These are phyloP conservation scores for Selenia dentaria DNA, from an alignment of 2,888 invertebrate species.

Conservation along the genomic window DNA sequence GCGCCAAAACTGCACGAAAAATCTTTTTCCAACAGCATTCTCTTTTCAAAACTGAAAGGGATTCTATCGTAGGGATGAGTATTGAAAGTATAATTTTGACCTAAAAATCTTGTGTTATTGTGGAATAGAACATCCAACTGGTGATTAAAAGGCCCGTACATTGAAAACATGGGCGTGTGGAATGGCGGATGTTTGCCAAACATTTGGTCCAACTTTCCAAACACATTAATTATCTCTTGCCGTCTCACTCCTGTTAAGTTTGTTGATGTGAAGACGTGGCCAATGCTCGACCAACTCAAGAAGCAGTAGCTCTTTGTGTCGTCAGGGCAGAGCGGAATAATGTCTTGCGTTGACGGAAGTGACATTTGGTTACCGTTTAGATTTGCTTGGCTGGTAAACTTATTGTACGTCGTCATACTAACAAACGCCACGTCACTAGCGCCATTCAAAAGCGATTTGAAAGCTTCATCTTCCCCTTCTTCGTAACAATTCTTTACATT, in stretches of 20 bases:
- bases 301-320: constrained; percentile 82
- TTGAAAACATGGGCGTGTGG: constrained; percentile 86
- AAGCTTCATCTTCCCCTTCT: constrained; percentile 86
- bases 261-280: constrained; percentile 87
- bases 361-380: constrained; percentile 18
- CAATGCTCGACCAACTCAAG: constrained; percentile 87
- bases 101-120: constrained; percentile 75
- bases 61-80: constrained; percentile 64
- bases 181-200: constrained; percentile 86
- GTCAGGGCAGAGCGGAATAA: constrained; percentile 85
- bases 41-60: constrained; percentile 68
- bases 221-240: constrained; percentile 88
- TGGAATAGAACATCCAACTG: constrained; percentile 87
- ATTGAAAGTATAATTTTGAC: constrained; percentile 51
- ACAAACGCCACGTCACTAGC: constrained; percentile 92
- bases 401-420: constrained; percentile 85
- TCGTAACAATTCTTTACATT: constrained; percentile 58
- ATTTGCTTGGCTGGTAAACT: constrained; percentile 80
- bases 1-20: constrained; percentile 47
- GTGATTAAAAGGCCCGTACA: constrained; percentile 89
- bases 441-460: constrained; percentile 87
- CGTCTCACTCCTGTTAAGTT: constrained; percentile 81
- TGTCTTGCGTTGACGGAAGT: constrained; percentile 63
- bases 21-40: constrained; percentile 47
- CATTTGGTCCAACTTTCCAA: constrained; percentile 87